A percentile compares a stretch with the other conserved stretches of the same genome.
These are phyloP conservation scores for Carcina quercana DNA, from an alignment of 2,888 invertebrate genomes.

Conservation along the genomic window DNA sequence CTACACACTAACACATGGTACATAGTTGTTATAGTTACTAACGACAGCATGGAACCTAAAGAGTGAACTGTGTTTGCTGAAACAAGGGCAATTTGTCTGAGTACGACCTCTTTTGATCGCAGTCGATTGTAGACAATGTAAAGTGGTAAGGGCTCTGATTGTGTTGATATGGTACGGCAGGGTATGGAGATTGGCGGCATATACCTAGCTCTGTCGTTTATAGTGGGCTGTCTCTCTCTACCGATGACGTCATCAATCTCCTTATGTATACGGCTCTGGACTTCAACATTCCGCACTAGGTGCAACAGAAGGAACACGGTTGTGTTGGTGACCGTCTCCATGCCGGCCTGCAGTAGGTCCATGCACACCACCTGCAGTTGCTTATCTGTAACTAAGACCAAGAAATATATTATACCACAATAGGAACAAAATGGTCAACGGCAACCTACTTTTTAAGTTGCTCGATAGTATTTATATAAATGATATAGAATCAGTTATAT, in stretches of 20 bases:
- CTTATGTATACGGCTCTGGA: conserved; percentile 71
- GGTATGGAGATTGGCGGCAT: not conserved
- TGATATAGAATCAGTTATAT: no score
- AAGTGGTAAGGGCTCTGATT: no score
- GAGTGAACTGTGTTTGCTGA: no score
- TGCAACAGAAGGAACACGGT: conserved; percentile 75
- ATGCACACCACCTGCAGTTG: conserved; percentile 71
- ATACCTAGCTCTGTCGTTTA: conserved; percentile 72
- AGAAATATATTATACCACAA: not conserved
- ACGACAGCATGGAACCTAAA: no score
- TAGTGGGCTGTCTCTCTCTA: conserved; percentile 60
- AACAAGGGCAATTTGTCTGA: no score
- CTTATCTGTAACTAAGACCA: conserved; percentile 41
- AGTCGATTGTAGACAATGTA: no score
- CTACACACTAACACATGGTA: no score
- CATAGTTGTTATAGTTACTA: no score
- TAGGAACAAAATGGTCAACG: no score
- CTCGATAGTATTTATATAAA: not conserved
- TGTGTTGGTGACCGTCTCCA: conserved; percentile 81
- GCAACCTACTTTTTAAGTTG: not conserved
- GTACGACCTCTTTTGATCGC: no score
- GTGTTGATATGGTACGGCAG: no score
- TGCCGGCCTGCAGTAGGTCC: conserved; percentile 81
- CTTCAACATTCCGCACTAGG: conserved; percentile 70
- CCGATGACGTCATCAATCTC: conserved; percentile 78